Evolutionary conservation across 1,140 invertebrate genomes (phyloP), one percentile per base, ranked within the genome.

Genomic region (Zaprionus gabonicus): DNA sequence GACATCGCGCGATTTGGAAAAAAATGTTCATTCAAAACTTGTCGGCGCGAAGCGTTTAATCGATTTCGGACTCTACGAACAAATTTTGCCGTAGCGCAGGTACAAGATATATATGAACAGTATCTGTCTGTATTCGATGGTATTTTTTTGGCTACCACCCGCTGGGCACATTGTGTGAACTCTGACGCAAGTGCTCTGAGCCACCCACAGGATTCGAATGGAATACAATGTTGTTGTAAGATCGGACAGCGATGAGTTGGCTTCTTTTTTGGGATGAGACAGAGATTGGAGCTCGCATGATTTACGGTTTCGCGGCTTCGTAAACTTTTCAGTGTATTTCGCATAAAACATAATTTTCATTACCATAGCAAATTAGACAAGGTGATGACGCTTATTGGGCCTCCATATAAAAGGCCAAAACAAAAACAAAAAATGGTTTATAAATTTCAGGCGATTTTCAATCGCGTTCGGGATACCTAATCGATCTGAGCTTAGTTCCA

Each of bases 281-380:
- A 34, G 31, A 34, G 31, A 34, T 34, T 13, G 53, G 15, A 56
- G 51, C n/a, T 1, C 6, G 65, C 84, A 88, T 88, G 83, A 87
- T 87, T 88, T 88, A 87, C 90, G 78, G 75, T 78, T 81, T 41
- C 13, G 46, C 4, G 65, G 7, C 57, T 51, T 62, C 20, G 17
- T 56, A 31, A 51, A 57, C 44, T 64, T 57, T 68, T 74, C 76
- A 59, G 57, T 77, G 53, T 79, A 88, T 90, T 88, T 90, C 71
- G 75, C 81, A 87, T 76, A 74, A 80, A 90, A 81, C 80, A 81
- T 81, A 81, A 90, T 88, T 90, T 90, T 90, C 86, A 91, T 91
- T 91, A 91, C 86, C 86, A 86, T 91, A 91, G 77, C 86, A 91
- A 91, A 91, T 91, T 91, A 84, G 86, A 91, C 86, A 86, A 91